Evolutionary conservation across 2,888 invertebrate genomes (phyloP).

Genomic region (Lithodes maja): DNA sequence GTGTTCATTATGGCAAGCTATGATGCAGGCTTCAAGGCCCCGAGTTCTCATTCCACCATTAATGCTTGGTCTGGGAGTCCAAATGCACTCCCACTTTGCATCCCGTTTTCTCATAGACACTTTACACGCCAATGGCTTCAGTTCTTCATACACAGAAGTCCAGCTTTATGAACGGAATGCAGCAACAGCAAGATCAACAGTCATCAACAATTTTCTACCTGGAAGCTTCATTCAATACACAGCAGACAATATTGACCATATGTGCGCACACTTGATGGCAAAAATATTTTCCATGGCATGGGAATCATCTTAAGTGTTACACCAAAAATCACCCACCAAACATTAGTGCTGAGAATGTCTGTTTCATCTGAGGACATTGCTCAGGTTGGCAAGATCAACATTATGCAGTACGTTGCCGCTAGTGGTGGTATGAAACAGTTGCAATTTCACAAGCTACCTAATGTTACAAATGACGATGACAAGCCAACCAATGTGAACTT

Average conservation of each 20-base stretch:
- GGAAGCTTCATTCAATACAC: not conserved
- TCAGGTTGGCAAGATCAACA: not conserved
- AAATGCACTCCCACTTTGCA: not conserved
- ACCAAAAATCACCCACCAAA: slow-evolving; percentile 1
- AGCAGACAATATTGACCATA: slow-evolving; percentile 11
- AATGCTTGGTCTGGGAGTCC: not conserved
- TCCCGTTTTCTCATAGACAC: not conserved
- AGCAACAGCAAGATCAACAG: no score
- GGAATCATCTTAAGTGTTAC: not conserved
- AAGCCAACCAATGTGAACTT: slow-evolving; percentile 1
- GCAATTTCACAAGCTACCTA: not conserved
- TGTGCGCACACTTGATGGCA: not conserved
- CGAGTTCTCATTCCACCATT: not conserved
- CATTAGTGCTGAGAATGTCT: no score
- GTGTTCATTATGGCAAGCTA: not conserved
- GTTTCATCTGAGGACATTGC: no score
- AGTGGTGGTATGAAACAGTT: slow-evolving; percentile 1
- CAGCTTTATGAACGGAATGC: slow-evolving; percentile 28
- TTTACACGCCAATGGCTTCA: not conserved
- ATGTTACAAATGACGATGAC: not conserved
- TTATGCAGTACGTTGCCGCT: not conserved
- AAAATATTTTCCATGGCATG: not conserved
- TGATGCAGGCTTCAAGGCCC: not conserved
- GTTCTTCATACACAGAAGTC: not conserved
- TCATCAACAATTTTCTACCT: not conserved